phyloP scores from a whole-genome alignment of 2,797 vertebrate species.

The Gouania willdenowi region DNA sequence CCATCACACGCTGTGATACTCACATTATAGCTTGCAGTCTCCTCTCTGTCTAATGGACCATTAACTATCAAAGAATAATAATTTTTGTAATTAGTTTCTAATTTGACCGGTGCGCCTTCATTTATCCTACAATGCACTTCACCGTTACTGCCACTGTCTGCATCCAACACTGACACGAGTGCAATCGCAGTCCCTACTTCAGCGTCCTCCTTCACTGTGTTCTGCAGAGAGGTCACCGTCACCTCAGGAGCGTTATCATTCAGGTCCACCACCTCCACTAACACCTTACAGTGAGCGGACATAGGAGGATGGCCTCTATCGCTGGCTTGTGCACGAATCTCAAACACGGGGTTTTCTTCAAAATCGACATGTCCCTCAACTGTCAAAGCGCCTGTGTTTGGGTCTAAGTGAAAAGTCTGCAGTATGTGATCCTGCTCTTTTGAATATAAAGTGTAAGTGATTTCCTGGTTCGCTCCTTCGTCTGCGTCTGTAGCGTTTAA shows the following conservation, averaged over 20 bases:
- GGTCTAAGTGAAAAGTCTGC: slow-evolving; percentile 43
- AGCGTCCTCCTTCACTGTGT: slow-evolving; percentile 43
- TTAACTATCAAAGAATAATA: slow-evolving; percentile 54
- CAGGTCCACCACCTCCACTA: slow-evolving; percentile 51
- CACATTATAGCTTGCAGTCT: slow-evolving; percentile 3
- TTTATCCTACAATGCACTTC: not conserved
- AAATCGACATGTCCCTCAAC: no score
- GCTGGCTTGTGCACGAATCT: slow-evolving; percentile 45
- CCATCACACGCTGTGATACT: slow-evolving; percentile 45
- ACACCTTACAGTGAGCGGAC: slow-evolving; percentile 50
- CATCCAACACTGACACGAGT: slow-evolving; percentile 53
- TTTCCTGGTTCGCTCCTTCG: slow-evolving; percentile 44
- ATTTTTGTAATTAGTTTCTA: slow-evolving; percentile 60
- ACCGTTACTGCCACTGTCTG: slow-evolving; percentile 51
- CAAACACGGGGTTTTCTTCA: no score
- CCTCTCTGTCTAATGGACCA: slow-evolving; percentile 51
- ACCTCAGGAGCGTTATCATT: slow-evolving; percentile 66
- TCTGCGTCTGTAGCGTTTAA: slow-evolving; percentile 49
- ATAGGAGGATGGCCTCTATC: slow-evolving; percentile 48
- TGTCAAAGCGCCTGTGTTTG: slow-evolving; percentile 17
- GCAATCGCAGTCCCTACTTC: slow-evolving; percentile 46
- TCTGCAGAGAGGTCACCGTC: slow-evolving; percentile 41
- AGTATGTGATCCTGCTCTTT: slow-evolving; percentile 38
- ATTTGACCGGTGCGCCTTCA: slow-evolving; percentile 28
- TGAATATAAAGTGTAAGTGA: slow-evolving; percentile 30